phyloP scores from a whole-genome alignment of 1,140 invertebrate genomes.

The Microplitis demolitor region DNA sequence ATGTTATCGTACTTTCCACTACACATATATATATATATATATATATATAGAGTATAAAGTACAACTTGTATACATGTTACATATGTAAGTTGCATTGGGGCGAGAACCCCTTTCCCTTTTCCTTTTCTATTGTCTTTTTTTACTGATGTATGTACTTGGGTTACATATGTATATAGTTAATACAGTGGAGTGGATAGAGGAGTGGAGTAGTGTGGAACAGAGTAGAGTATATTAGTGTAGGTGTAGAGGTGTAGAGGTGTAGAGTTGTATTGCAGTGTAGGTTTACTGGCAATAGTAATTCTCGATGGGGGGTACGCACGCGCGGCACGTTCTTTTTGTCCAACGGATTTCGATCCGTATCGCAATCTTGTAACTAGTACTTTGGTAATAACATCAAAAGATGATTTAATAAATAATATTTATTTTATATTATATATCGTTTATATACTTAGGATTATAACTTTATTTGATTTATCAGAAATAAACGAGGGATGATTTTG shows the following conservation, averaged over 20 bases:
- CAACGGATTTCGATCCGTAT: constrained; percentile 19
- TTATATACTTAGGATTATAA: background rate
- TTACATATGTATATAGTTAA: background rate
- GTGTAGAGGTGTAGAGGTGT: no score
- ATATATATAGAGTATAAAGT: no score
- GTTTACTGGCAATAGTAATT: background rate
- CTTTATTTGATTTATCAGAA: background rate
- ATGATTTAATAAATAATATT: background rate
- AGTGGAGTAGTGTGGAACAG: no score
- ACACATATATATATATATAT: no score
- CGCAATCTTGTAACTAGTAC: constrained; percentile 15
- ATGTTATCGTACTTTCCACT: background rate
- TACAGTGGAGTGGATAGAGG: no score
- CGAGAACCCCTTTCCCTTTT: background rate
- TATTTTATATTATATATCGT: background rate
- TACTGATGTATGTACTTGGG: background rate
- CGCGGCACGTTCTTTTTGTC: background rate
- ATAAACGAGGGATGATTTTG: no score
- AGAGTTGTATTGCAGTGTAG: background rate
- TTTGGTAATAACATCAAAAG: constrained; percentile 13
- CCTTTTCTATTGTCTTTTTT: background rate
- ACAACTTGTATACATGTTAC: background rate
- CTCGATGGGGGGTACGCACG: background rate
- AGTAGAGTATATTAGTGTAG: no score
- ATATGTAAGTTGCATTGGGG: background rate